Base-by-base conservation (phyloP, 2,113 vertebrate genomes). In the Leucoraja erinaceus region DNA sequence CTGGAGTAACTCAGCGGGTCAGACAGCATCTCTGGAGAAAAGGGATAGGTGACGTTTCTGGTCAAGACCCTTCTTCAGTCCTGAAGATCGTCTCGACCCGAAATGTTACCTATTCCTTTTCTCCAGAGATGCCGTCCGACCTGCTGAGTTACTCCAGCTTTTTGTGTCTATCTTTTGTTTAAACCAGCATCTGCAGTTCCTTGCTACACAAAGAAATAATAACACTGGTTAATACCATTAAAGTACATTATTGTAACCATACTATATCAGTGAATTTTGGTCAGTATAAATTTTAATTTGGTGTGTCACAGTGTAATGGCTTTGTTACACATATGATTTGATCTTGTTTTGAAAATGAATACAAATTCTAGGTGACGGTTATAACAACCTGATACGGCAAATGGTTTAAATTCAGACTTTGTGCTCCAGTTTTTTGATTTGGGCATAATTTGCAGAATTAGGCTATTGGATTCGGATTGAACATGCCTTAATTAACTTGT, bases 401-500 rank as follows among this genome's bases (percentile, higher is more conserved):
- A 88, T 63, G 11, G 59, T 31, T 88, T 14, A 31, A 86, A 88
- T 63, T 88, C 83, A 88, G 61, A 63, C 31, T 31, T 88, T 88
- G n/a, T 88, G 59, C 83, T 66, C 59, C 38, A 14, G 12, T 63
- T 88, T 33, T 33, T 88, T 63, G 12, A 31, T 86, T 86, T 86
- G 31, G 63, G 54, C 28, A 86, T n/a, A 63, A 31, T n/a, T 86
- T 31, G 28, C 28, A 86, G 28, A 63, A 66, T 88, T 66, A 63
- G 83, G 83, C 9, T 18, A 18, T 66, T 88, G 59, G 59, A 88
- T 88, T 66, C 38, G n/a, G 6, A 88, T 88, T 63, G 59, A 88
- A 61, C 22, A 86, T 61, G 56, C 81, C 56, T 75, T 86, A 86
- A 86, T 86, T 86, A 86, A 86, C 81, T 63, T 88, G 83, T 63